Conservation (phyloP, 2,797 vertebrate species). For the Hydrophis major region DNA sequence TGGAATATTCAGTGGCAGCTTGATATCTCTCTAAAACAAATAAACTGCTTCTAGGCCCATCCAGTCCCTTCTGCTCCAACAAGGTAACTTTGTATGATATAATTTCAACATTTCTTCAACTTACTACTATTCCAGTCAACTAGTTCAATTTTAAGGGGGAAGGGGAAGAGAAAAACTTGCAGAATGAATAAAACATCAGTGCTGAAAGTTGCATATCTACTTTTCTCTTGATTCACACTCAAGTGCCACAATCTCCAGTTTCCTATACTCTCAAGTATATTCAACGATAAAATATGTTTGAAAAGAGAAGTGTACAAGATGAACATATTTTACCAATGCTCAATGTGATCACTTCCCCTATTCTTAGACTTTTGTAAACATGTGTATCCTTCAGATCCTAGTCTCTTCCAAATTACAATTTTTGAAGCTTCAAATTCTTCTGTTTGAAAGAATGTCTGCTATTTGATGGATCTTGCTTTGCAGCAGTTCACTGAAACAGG, state of each 20-base stretch:
- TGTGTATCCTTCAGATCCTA: neutral
- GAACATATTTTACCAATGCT: neutral
- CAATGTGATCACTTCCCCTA: neutral
- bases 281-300: neutral
- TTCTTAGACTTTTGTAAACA: neutral
- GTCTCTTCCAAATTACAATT: neutral
- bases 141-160: neutral
- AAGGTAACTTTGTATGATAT: neutral
- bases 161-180: neutral
- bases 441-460: neutral
- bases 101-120: neutral
- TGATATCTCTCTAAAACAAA: neutral
- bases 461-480: too few species aligned
- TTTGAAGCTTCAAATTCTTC: neutral
- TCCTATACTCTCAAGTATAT: neutral
- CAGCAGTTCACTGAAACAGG: neutral
- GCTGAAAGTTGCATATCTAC: neutral
- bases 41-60: neutral
- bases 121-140: neutral
- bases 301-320: neutral
- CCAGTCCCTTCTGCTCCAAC: slow-evolving; percentile 60
- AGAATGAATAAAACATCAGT: neutral
- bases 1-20: neutral
- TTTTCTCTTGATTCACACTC: neutral
- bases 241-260: neutral